Evolutionary conservation across 2,888 invertebrate species (phyloP).

Genomic region (Eledona agricola): DNA sequence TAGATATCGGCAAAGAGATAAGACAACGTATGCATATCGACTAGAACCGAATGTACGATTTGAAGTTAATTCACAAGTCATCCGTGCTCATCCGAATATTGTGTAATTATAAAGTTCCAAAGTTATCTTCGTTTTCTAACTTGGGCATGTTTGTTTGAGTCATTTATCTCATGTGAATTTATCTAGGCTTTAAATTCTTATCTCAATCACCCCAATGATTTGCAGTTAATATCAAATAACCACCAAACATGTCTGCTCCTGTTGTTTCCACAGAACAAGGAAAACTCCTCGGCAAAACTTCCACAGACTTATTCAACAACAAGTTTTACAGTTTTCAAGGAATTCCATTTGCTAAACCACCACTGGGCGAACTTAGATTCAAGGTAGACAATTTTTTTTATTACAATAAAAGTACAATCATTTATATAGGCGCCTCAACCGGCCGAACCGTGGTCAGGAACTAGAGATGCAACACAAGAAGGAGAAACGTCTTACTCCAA

Average conservation of each 20-base stretch:
- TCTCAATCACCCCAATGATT: too few relatives aligned
- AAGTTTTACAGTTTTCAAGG: constrained; percentile 56
- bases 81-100: too few relatives aligned
- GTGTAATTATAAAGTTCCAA: too few relatives aligned
- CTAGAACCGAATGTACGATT: too few relatives aligned
- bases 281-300: constrained; percentile 50
- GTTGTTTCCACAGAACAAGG: constrained; percentile 43
- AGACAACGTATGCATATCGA: too few relatives aligned
- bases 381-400: constrained; percentile 47
- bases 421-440: constrained; percentile 44
- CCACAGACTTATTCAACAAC: constrained; percentile 46
- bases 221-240: too few relatives aligned
- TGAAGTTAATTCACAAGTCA: too few relatives aligned
- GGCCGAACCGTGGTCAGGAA: constrained; percentile 45
- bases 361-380: constrained; percentile 58
- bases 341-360: constrained; percentile 60
- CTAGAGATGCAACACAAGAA: constrained; percentile 46
- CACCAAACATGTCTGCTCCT: constrained; percentile 15
- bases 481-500: constrained; percentile 43
- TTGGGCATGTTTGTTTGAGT: too few relatives aligned
- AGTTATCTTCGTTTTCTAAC: too few relatives aligned
- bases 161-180: too few relatives aligned
- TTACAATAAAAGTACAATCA: neutral
- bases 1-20: too few relatives aligned
- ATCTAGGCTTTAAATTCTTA: too few relatives aligned